Base-by-base conservation (phyloP, 1,140 invertebrate genomes). In the Acromyrmex echinatior region DNA sequence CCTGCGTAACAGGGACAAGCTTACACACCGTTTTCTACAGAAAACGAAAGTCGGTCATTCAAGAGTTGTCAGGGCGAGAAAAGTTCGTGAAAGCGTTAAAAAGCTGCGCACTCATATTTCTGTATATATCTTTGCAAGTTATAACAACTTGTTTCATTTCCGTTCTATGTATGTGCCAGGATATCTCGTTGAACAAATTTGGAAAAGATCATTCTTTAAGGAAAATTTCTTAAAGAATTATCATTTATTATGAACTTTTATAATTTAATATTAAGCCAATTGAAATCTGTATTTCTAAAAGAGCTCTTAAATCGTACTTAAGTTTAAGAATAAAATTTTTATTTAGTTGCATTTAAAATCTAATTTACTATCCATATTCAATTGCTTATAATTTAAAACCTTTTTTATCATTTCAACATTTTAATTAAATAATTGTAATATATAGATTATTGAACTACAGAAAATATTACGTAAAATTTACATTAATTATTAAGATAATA, bases 31-130 rank as follows among this genome's bases (percentile, higher is more conserved):
- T 12, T 77, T 89, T 76, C 6, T 3, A 51, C 21, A 6, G 66
- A 89, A 90, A 86, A 58, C 35, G 56, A 79, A 80, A 77, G 76
- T 86, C 87, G 63, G 70, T 49, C 77, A 80, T 68, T 78, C 31
- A 31, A 60, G 35, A 31, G 35, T 18, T 56, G 6, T n/a, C 7
- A 28, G 39, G 39, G 1, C 0, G 31, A 16, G 51, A 60, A 10
- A 73, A 39, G 35, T n/a, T 58, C 53, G 10, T 18, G n/a, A 25
- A 25, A 45, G 21, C 66, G 31, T 21, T 68, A 21, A 80, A 80
- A 53, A 80, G n/a, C 25, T 66, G 28, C 21, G 35, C n/a, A n/a
- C 16, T 25, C 18, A 18, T 45, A 45, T 1, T 10, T 21, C n/a
- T 39, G 6, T 14, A n/a, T 28, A 1, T 12, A 39, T 31, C 7